Conservation (phyloP, 2,888 invertebrate genomes). For the Pterostichus niger region DNA sequence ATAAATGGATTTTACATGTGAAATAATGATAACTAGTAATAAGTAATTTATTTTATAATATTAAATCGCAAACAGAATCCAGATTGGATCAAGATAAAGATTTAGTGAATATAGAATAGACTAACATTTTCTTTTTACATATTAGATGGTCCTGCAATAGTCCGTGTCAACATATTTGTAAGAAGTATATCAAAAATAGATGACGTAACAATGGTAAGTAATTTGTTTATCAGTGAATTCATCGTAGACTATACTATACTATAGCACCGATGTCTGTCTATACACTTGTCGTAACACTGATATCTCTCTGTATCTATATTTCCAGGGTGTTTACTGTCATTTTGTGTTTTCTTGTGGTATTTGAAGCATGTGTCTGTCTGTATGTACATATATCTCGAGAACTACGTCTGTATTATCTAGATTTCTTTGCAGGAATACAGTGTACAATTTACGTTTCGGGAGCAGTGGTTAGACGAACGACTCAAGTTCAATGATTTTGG, state of each 20-base stretch:
- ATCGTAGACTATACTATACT: slow-evolving; percentile 33
- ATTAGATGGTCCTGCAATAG: slow-evolving; percentile 95
- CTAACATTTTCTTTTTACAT: slow-evolving; percentile 74
- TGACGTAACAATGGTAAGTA: slow-evolving; percentile 99
- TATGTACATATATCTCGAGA: slow-evolving; percentile 23
- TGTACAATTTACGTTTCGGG: slow-evolving; percentile 94
- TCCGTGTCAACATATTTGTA: slow-evolving; percentile 98
- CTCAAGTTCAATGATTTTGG: slow-evolving; percentile 89
- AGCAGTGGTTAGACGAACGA: slow-evolving; percentile 94
- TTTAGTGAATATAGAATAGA: slow-evolving; percentile 10
- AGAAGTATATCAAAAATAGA: slow-evolving; percentile 99
- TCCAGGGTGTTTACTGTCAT: slow-evolving; percentile 44
- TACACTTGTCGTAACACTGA: slow-evolving; percentile 18
- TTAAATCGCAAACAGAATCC: too few species aligned
- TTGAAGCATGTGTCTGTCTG: slow-evolving; percentile 56
- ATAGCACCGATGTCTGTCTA: slow-evolving; percentile 49
- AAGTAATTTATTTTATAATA: too few species aligned
- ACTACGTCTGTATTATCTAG: neutral
- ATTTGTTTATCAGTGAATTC: slow-evolving; percentile 72
- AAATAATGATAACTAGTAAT: too few species aligned
- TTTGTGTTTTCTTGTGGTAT: slow-evolving; percentile 28
- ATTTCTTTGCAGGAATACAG: slow-evolving; percentile 89
- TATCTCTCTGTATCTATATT: slow-evolving; percentile 38
- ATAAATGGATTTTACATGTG: slow-evolving; percentile 3
- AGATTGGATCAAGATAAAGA: slow-evolving; percentile 11